Evolutionary conservation across 2,888 invertebrate species (phyloP).

Genomic region (Rhingia campestris): DNA sequence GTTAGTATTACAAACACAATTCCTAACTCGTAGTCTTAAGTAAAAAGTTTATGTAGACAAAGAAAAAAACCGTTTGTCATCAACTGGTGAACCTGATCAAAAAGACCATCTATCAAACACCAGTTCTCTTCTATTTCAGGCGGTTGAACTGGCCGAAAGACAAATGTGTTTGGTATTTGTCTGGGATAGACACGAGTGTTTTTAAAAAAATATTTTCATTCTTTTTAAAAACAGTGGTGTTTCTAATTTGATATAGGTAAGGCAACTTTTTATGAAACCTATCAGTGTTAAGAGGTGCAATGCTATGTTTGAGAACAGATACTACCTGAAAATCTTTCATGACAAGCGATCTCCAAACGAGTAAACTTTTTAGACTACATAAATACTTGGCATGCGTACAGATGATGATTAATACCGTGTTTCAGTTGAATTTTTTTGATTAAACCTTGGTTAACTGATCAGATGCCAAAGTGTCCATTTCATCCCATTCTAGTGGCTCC

Average conservation of each 20-base stretch:
- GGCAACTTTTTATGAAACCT: slow-evolving; percentile 77
- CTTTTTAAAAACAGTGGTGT: slow-evolving; percentile 24
- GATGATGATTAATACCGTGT: slow-evolving; percentile 84
- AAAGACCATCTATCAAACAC: slow-evolving; percentile 90
- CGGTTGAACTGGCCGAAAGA: slow-evolving; percentile 81
- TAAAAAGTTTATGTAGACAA: slow-evolving; percentile 62
- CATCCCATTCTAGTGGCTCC: neutral
- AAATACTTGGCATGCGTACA: slow-evolving; percentile 75
- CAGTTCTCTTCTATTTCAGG: slow-evolving; percentile 95
- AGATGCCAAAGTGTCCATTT: slow-evolving; percentile 73
- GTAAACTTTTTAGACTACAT: slow-evolving; percentile 28
- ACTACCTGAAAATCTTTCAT: slow-evolving; percentile 41
- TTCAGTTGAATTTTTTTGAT: slow-evolving; percentile 86
- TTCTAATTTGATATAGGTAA: slow-evolving; percentile 78
- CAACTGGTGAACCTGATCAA: slow-evolving; percentile 79
- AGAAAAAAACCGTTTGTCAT: slow-evolving; percentile 71
- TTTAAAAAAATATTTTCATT: slow-evolving; percentile 58
- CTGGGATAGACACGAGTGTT: slow-evolving; percentile 76
- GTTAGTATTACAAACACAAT: slow-evolving; percentile 85
- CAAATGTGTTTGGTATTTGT: slow-evolving; percentile 67
- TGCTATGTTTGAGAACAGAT: slow-evolving; percentile 58
- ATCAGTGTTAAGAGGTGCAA: slow-evolving; percentile 26
- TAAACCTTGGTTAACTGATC: slow-evolving; percentile 83
- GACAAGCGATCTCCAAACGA: slow-evolving; percentile 39
- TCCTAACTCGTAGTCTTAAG: slow-evolving; percentile 32